These are phyloP conservation scores for Microctonus hyperodae DNA, from an alignment of 2,888 invertebrate species.

Conservation along the genomic window DNA sequence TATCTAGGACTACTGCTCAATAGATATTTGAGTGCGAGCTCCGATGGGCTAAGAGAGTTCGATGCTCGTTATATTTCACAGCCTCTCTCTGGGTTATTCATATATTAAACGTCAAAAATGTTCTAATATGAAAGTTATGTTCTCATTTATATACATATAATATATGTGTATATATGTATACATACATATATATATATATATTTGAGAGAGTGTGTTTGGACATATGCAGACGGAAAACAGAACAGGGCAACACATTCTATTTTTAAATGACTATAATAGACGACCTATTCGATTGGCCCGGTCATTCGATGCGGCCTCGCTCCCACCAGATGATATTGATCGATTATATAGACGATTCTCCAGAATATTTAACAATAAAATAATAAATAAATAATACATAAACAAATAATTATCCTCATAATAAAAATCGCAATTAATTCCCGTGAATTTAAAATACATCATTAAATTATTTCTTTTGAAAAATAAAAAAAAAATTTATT, in stretches of 20 bases:
- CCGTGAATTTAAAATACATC: no score
- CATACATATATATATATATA: not conserved
- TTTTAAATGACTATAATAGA: conserved; percentile 34
- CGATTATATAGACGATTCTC: not conserved
- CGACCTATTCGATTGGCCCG: conserved; percentile 29
- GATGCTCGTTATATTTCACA: conserved; percentile 13
- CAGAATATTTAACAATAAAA: not conserved
- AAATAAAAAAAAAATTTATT: no score
- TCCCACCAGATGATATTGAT: conserved; percentile 6
- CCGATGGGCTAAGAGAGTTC: conserved; percentile 8
- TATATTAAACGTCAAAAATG: conserved; percentile 12
- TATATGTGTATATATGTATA: no score
- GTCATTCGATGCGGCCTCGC: conserved; percentile 9
- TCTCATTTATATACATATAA: not conserved
- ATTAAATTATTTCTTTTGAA: no score
- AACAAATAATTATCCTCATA: not conserved
- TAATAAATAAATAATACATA: no score
- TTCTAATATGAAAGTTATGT: conserved; percentile 5
- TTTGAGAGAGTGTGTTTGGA: not conserved
- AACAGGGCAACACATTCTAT: conserved; percentile 27
- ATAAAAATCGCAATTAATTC: no score
- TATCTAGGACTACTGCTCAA: not conserved
- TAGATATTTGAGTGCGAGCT: not conserved
- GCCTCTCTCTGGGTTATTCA: not conserved
- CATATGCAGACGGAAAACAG: conserved; percentile 6